These are phyloP conservation scores for Thaumetopoea pityocampa DNA, from an alignment of 1,140 invertebrate species.

Conservation along the genomic window DNA sequence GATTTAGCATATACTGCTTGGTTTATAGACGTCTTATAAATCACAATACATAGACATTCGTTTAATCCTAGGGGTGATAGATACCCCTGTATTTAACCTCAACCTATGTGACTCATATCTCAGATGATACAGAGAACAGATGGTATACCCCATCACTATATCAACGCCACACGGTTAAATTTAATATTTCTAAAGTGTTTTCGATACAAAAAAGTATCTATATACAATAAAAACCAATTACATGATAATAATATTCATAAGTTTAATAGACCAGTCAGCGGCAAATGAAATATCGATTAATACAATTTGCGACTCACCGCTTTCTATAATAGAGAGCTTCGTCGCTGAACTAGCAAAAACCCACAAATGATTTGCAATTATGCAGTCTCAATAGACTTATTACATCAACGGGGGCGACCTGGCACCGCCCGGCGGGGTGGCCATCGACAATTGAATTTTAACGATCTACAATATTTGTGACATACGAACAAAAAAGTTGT, in stretches of 20 bases:
- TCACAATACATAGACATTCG: no score
- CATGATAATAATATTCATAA: slow-evolving; percentile 13
- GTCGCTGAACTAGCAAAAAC: slow-evolving; percentile 39
- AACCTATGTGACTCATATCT: no score
- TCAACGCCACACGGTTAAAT: no score
- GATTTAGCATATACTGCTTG: no score
- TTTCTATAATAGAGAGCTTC: slow-evolving; percentile 22
- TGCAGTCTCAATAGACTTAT: slow-evolving; percentile 69
- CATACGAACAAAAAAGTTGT: slow-evolving; percentile 28
- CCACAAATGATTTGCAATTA: slow-evolving; percentile 74
- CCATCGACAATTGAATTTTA: slow-evolving; percentile 73
- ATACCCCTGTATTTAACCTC: no score
- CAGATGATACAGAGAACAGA: no score
- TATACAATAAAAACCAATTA: neutral
- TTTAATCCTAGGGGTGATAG: no score
- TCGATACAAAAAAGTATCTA: no score
- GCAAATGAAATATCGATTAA: slow-evolving; percentile 18
- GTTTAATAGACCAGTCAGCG: no score
- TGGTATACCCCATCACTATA: no score
- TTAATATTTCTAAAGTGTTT: no score
- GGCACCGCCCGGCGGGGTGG: slow-evolving; percentile 37
- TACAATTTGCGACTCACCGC: slow-evolving; percentile 20
- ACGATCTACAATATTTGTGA: slow-evolving; percentile 60
- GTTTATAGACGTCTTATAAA: no score
- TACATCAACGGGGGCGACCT: slow-evolving; percentile 52